A percentile compares a stretch with the other conserved stretches of the same genome.
These are phyloP conservation scores for Eretmodus cyanostictus DNA, from an alignment of 2,113 vertebrate species.

Conservation along the genomic window DNA sequence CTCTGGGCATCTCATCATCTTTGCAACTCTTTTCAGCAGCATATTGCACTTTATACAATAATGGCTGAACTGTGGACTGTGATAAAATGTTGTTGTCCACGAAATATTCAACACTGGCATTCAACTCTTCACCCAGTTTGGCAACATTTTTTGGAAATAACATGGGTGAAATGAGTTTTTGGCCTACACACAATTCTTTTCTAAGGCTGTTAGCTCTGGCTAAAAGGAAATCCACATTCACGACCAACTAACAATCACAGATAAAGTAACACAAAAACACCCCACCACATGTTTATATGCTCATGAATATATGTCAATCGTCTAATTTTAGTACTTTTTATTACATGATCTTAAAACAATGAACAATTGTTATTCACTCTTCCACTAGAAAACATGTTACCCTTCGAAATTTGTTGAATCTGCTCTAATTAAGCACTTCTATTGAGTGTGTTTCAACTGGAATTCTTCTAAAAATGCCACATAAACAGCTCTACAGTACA, in stretches of 20 bases:
- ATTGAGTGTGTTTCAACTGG: background rate
- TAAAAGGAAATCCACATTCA: background rate
- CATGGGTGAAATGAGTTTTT: background rate
- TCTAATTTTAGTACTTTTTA: background rate
- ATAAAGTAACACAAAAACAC: background rate
- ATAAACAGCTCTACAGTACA: background rate
- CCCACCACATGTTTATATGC: background rate
- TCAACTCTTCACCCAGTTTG: background rate
- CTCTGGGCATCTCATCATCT: background rate
- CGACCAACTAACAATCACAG: background rate
- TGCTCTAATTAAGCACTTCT: background rate
- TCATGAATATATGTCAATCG: background rate
- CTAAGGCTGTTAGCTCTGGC: background rate
- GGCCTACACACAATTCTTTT: background rate
- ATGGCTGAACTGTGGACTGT: background rate
- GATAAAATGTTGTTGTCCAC: background rate
- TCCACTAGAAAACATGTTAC: background rate
- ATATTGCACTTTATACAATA: background rate
- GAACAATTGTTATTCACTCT: background rate
- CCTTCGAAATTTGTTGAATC: background rate
- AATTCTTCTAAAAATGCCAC: background rate
- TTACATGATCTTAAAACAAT: background rate
- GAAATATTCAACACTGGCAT: constrained; percentile 6
- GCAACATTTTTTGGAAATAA: background rate
- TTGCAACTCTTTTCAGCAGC: background rate